Evolutionary conservation across 1,140 invertebrate genomes (phyloP).

Genomic region (Ephestia elutella): DNA sequence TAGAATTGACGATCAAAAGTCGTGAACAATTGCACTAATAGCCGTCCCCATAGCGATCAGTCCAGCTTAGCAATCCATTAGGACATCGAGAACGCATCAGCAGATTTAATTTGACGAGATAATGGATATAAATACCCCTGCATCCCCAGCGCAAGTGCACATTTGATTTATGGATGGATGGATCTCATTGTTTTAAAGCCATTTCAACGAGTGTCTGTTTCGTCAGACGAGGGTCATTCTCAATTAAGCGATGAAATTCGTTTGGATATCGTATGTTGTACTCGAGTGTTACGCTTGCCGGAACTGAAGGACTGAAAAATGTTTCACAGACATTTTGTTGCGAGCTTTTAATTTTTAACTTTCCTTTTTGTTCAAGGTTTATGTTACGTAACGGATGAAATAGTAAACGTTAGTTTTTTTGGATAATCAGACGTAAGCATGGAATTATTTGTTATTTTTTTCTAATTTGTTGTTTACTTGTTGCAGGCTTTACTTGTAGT

Average conservation of each 20-base stretch:
- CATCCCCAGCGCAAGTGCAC: constrained; percentile 23
- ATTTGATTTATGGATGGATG: not conserved
- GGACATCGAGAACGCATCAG: constrained; percentile 39
- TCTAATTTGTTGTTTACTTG: too few relatives aligned
- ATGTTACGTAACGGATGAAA: too few relatives aligned
- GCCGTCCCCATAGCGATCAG: not conserved
- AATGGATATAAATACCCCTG: constrained; percentile 50
- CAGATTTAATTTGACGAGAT: constrained; percentile 57
- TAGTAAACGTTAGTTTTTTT: too few relatives aligned
- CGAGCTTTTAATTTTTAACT: too few relatives aligned
- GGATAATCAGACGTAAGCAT: too few relatives aligned
- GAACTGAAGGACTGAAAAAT: too few relatives aligned
- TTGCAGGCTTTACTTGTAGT: too few relatives aligned
- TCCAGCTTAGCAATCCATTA: constrained; percentile 46
- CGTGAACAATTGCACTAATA: not conserved
- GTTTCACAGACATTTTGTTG: too few relatives aligned
- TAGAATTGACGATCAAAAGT: not conserved
- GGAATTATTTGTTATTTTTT: too few relatives aligned
- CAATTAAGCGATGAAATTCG: not conserved
- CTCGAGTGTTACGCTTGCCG: too few relatives aligned
- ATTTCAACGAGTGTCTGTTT: not conserved
- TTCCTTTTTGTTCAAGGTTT: too few relatives aligned
- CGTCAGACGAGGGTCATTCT: not conserved
- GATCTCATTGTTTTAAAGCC: not conserved
- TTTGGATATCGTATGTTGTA: not conserved